A percentile compares a stretch with the other conserved stretches of the same genome.
phyloP scores from a whole-genome alignment of 92 coral and sea anemone species.

The Bergia sp. region DNA sequence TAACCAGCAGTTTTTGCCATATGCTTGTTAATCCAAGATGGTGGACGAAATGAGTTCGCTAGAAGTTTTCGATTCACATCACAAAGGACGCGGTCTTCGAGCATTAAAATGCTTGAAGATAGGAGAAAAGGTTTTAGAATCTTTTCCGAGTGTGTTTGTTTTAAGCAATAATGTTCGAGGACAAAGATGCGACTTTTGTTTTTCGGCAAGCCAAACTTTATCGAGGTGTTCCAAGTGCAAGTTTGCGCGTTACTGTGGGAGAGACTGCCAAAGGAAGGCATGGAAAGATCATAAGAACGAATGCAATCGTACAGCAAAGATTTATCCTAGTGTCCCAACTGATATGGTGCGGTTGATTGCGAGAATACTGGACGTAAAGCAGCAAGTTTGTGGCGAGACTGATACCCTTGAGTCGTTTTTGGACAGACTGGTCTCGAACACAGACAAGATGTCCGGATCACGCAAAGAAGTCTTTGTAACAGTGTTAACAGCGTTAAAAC shows the following conservation, averaged over 20 bases:
- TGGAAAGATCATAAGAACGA: slow-evolving; percentile 92
- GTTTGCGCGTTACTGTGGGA: slow-evolving; percentile 83
- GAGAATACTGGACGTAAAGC: slow-evolving; percentile 58
- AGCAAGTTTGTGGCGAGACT: slow-evolving; percentile 4
- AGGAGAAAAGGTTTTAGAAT: slow-evolving; percentile 66
- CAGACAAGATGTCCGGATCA: slow-evolving; percentile 54
- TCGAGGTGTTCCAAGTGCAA: slow-evolving; percentile 89
- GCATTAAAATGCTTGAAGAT: slow-evolving; percentile 59
- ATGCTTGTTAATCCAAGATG: slow-evolving; percentile 41
- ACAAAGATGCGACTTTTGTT: slow-evolving; percentile 80
- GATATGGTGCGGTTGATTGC: slow-evolving; percentile 80
- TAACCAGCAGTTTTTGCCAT: slow-evolving; percentile 32
- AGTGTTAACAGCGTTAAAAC: slow-evolving; percentile 58
- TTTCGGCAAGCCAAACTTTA: slow-evolving; percentile 51
- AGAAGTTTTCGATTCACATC: slow-evolving; percentile 59
- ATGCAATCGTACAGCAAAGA: slow-evolving; percentile 66
- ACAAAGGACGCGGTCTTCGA: slow-evolving; percentile 82
- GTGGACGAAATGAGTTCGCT: slow-evolving; percentile 36
- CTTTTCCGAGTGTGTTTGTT: slow-evolving; percentile 69
- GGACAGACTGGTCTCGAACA: slow-evolving; percentile 73
- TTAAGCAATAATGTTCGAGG: slow-evolving; percentile 74
- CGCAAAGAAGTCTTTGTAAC: slow-evolving; percentile 74
- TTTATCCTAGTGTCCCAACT: slow-evolving; percentile 78
- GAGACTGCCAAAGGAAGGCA: slow-evolving; percentile 79
- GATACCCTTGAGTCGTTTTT: slow-evolving; percentile 36